Conservation (phyloP, 2,797 vertebrate genomes). For the Balearica regulorum region DNA sequence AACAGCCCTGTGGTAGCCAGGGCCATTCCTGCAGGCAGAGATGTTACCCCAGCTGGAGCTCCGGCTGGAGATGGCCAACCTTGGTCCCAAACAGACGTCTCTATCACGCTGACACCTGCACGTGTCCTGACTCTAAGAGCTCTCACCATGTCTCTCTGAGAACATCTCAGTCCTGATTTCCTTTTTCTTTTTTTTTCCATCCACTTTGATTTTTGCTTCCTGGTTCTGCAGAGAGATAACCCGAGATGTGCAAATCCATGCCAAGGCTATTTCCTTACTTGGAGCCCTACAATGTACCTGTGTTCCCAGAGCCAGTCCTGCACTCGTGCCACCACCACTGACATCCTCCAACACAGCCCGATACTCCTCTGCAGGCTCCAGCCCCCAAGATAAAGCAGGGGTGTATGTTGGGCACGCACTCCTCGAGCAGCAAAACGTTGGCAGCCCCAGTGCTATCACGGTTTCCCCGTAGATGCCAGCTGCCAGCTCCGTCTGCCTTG, state of each 20-base stretch:
- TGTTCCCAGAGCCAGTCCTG: neutral
- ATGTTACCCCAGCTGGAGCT: neutral
- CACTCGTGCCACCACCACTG: neutral
- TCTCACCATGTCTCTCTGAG: neutral
- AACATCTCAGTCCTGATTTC: neutral
- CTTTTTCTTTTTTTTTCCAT: neutral
- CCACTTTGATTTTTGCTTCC: neutral
- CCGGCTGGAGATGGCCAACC: neutral
- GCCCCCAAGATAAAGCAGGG: neutral
- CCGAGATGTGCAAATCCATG: accelerated
- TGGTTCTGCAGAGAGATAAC: neutral
- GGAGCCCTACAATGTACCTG: neutral
- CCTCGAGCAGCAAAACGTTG: neutral
- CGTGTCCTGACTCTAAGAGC: neutral
- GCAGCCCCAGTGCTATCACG: neutral
- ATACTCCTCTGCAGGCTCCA: neutral
- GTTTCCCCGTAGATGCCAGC: neutral
- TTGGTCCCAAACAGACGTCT: neutral
- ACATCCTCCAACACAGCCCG: slow-evolving; percentile 1
- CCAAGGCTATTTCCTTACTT: neutral
- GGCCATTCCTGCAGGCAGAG: neutral
- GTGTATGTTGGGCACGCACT: neutral
- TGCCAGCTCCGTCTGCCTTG: slow-evolving; percentile 13
- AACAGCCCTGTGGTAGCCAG: neutral
- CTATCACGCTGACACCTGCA: neutral